These are phyloP conservation scores for Pinna nobilis DNA, from an alignment of 1,140 invertebrate genomes.

Conservation along the genomic window DNA sequence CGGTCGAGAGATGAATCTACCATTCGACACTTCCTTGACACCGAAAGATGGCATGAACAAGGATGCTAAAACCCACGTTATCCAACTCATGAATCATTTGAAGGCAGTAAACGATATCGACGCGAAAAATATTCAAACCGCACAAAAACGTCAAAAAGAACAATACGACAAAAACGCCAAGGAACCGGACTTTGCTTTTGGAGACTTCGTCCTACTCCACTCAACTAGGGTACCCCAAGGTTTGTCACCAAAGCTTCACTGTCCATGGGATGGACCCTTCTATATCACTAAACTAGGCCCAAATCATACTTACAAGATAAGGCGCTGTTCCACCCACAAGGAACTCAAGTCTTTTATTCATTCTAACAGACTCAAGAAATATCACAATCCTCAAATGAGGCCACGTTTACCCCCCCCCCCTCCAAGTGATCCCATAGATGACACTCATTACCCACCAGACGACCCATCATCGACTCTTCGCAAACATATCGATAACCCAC, in stretches of 20 bases:
- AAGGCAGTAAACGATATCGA: background rate
- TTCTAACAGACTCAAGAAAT: conserved; percentile 7
- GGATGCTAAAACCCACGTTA: conserved; percentile 9
- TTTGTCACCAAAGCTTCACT: conserved; percentile 12
- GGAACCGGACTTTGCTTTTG: background rate
- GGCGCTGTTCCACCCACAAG: conserved; percentile 14
- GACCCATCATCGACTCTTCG: no score
- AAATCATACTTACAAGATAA: conserved; percentile 19
- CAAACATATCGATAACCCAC: no score
- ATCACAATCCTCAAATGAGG: background rate
- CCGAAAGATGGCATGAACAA: conserved; percentile 24
- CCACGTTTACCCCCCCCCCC: background rate
- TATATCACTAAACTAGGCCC: conserved; percentile 27
- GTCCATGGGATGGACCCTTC: conserved; percentile 21
- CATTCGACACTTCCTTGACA: conserved; percentile 26
- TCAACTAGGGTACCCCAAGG: background rate
- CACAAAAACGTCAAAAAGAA: background rate
- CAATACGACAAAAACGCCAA: conserved; percentile 11
- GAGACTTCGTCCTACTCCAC: conserved; percentile 7
- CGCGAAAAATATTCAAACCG: background rate
- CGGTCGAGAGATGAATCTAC: conserved; percentile 27
- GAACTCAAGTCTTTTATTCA: conserved; percentile 4
- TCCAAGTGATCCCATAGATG: background rate
- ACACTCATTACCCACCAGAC: background rate
- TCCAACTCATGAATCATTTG: background rate